Base-by-base conservation (phyloP, 2,113 vertebrate species). In the Loxodonta africana region DNA sequence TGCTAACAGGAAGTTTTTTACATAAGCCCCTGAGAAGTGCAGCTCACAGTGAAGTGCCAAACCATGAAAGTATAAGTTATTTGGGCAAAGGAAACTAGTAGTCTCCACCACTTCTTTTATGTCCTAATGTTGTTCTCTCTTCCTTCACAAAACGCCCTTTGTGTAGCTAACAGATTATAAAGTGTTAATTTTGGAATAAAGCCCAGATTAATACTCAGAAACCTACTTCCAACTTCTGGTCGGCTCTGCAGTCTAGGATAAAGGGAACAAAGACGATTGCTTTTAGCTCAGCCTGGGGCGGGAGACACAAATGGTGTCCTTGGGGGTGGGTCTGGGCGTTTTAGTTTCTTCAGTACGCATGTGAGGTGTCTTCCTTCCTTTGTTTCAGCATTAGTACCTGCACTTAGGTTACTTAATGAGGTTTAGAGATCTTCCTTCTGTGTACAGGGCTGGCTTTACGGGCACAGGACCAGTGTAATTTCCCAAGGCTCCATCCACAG, bases 1-100 rank as follows among this genome's bases (percentile, higher is more conserved):
- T 98, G 98, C 98, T 96, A 99, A 99, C 98, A 99, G 99, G 94
- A 99, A 98, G 97, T 99, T 99, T 98, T 98, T 98, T 97, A 99
- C 99, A 94, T 99, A 99, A 99, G 71, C 53, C 67, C 91, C 94
- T 95, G 30, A 20, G 33, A 91, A 81, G 86, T 41, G 89, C 76
- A 53, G 41, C 41, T 92, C 69, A 10, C 17, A 37, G 2, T 17
- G 6, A 73, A n/a, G 69, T 41, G 60, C 41, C 63, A 44, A 91
- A 14, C 60, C 57, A 6, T 73, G 57, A 74, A 48, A 46, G 20
- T 53, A 41, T 37, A 71, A 65, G 23, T 90, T 65, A 74, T 74
- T 57, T 48, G 74, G 33, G 48, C 76, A 94, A 90, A 93, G 67
- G 87, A 93, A 94, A 85, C 11, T 20, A 37, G 23, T 90, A 25